Evolutionary conservation across 2,797 vertebrate species (phyloP).

Genomic region (Graptemys geographica): DNA sequence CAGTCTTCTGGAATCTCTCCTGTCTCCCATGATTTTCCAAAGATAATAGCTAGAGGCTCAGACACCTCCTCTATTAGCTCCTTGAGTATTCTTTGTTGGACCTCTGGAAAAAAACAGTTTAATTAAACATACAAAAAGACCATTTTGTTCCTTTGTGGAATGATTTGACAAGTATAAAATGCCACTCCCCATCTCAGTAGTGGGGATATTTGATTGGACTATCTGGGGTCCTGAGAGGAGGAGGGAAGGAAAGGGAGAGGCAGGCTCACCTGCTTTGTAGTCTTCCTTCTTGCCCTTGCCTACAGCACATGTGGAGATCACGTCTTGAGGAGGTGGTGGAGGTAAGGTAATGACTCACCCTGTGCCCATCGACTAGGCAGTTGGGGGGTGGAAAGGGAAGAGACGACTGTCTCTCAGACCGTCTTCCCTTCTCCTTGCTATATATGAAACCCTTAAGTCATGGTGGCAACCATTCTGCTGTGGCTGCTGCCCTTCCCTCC

Average conservation of each 20-base stretch:
- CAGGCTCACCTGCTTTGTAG: not conserved
- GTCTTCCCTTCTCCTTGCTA: not conserved
- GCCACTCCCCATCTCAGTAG: not conserved
- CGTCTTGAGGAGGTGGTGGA: not conserved
- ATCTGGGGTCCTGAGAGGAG: not conserved
- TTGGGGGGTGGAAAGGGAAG: not conserved
- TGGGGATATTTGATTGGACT: not conserved
- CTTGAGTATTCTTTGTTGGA: not conserved
- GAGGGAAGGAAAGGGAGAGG: not conserved
- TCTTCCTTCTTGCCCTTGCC: not conserved
- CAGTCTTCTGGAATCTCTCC: no score
- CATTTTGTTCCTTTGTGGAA: constrained; percentile 1
- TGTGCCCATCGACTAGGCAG: not conserved
- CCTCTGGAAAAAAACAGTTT: constrained; percentile 37
- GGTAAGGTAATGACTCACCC: not conserved
- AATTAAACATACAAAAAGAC: constrained; percentile 10
- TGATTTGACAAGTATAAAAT: constrained; percentile 17
- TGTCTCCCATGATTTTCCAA: no score
- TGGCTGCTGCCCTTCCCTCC: no score
- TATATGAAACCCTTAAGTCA: no score
- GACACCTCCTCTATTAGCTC: no score
- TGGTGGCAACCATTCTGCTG: no score
- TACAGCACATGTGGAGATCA: not conserved
- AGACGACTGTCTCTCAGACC: not conserved
- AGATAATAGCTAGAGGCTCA: no score